Conservation (phyloP, 2,113 vertebrate species). For the Phoxinus phoxinus region DNA sequence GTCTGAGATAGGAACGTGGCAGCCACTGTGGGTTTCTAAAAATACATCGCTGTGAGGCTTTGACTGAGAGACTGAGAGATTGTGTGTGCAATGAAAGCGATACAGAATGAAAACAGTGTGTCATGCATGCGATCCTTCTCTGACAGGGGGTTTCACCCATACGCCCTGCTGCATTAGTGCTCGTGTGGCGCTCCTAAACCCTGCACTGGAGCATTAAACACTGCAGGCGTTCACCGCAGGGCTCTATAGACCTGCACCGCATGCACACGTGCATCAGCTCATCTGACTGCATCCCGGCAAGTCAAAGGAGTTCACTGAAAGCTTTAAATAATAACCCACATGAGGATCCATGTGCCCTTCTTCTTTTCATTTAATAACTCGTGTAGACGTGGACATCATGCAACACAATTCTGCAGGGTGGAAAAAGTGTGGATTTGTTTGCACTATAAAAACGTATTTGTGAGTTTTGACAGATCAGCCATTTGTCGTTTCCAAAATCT, state of each 20-base stretch:
- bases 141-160: conserved; percentile 1
- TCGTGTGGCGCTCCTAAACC: not conserved
- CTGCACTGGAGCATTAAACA: not conserved
- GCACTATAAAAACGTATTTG: not conserved
- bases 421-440: not conserved
- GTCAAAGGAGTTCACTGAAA: conserved; percentile 7
- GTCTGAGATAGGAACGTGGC: conserved; percentile 31
- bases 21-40: conserved; percentile 30
- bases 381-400: not conserved
- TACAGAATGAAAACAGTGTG: not conserved
- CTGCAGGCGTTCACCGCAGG: conserved; percentile 30
- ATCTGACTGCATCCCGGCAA: conserved; percentile 15
- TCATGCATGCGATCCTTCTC: not conserved
- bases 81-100: not conserved
- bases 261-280: conserved; percentile 28
- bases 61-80: conserved; percentile 4
- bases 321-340: conserved; percentile 32
- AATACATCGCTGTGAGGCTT: conserved; percentile 21
- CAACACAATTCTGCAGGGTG: too few relatives aligned
- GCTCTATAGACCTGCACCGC: conserved; percentile 31
- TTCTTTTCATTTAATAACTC: not conserved
- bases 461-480: not conserved
- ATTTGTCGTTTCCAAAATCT: not conserved
- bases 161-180: conserved; percentile 52
- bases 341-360: not conserved